These are phyloP conservation scores for Allobates femoralis DNA, from an alignment of 2,797 vertebrate species.

Conservation along the genomic window DNA sequence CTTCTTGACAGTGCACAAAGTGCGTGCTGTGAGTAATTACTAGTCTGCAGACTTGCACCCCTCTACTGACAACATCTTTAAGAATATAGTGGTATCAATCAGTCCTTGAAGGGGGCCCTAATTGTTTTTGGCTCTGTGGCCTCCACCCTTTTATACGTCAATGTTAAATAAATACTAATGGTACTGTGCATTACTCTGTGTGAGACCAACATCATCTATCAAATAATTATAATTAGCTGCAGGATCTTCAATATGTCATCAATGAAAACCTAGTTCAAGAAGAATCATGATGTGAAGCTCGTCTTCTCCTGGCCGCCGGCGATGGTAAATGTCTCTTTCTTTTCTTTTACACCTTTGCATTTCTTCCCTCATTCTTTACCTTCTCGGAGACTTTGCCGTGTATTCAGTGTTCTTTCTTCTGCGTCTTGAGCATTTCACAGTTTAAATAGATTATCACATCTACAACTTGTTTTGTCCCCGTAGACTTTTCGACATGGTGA, in stretches of 20 bases:
- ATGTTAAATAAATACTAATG: too few species aligned
- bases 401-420: slow-evolving; percentile 40
- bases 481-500: slow-evolving; percentile 46
- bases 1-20: too few species aligned
- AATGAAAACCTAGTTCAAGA: background rate
- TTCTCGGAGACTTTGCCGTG: slow-evolving; percentile 4
- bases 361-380: background rate
- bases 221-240: background rate
- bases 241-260: background rate
- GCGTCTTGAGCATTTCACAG: slow-evolving; percentile 48
- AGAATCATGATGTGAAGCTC: background rate
- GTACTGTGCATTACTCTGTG: background rate
- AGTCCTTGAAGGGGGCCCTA: background rate
- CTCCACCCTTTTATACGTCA: background rate
- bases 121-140: background rate
- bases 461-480: slow-evolving; percentile 60
- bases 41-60: too few species aligned
- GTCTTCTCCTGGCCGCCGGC: slow-evolving; percentile 4
- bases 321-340: slow-evolving; percentile 19
- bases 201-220: background rate
- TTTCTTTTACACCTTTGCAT: slow-evolving; percentile 32
- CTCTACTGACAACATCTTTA: too few species aligned
- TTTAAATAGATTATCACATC: slow-evolving; percentile 62
- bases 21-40: too few species aligned
- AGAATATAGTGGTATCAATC: too few species aligned